Evolutionary conservation across 2,888 invertebrate genomes (phyloP).

Genomic region (Dryobota labecula): DNA sequence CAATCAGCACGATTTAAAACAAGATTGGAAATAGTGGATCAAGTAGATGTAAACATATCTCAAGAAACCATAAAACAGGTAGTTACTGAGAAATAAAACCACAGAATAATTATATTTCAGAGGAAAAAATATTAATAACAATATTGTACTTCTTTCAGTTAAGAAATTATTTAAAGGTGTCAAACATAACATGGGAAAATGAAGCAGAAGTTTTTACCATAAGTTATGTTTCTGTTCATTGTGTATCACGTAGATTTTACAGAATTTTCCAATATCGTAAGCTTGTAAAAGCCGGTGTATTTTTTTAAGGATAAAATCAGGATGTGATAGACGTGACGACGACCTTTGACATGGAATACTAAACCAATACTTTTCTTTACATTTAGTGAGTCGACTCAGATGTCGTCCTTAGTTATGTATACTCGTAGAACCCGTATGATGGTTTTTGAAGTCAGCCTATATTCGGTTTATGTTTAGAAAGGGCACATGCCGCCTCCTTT

Average conservation of each 20-base stretch:
- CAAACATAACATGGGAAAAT: conserved; percentile 91
- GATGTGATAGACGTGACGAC: background rate
- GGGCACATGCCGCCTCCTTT: background rate
- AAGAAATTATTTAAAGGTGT: conserved; percentile 91
- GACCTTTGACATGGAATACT: background rate
- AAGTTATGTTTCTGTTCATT: conserved; percentile 88
- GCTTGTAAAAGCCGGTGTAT: background rate
- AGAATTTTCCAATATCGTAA: background rate
- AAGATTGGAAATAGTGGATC: conserved; percentile 88
- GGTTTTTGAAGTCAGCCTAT: background rate
- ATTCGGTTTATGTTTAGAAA: background rate
- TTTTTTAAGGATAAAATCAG: background rate
- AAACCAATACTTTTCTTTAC: no score
- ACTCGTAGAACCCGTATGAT: background rate
- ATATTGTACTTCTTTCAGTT: conserved; percentile 84
- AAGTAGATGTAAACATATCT: conserved; percentile 83
- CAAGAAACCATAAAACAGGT: conserved; percentile 84
- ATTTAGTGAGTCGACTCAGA: no score
- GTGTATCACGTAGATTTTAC: background rate
- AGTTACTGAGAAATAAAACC: conserved; percentile 1
- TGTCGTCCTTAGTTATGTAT: background rate
- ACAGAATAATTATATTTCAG: background rate
- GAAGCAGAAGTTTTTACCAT: conserved; percentile 93
- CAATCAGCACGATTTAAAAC: conserved; percentile 91
- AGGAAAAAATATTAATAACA: no score